These are phyloP conservation scores for Dipodomys spectabilis DNA, from an alignment of 2,113 vertebrate species.

Conservation along the genomic window DNA sequence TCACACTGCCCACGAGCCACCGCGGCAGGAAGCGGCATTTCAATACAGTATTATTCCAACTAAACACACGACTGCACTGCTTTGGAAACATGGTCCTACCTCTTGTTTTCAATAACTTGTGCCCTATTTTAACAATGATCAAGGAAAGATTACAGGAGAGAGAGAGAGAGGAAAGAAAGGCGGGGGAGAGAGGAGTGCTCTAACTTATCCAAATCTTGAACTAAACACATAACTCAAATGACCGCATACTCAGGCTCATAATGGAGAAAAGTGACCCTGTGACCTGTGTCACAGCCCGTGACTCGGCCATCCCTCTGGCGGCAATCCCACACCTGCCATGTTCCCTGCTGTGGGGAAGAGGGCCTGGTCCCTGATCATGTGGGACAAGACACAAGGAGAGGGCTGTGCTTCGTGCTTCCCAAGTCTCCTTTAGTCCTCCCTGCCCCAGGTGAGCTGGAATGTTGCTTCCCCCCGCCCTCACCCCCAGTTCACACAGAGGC, in stretches of 20 bases:
- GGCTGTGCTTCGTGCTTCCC: no score
- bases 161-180: background rate
- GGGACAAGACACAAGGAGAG: background rate
- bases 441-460: no score
- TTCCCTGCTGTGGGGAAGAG: background rate
- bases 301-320: no score
- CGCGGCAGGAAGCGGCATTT: slow-evolving; percentile 11
- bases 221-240: background rate
- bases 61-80: slow-evolving; percentile 12
- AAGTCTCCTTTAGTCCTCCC: background rate
- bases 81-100: background rate
- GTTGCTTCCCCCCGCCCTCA: no score
- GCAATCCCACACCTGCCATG: no score
- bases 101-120: background rate
- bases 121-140: background rate
- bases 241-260: background rate
- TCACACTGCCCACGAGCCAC: background rate
- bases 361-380: background rate
- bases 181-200: no score
- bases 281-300: no score
- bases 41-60: slow-evolving; percentile 45
- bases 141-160: background rate
- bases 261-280: background rate
- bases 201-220: background rate
- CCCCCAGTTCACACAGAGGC: background rate